phyloP scores from a whole-genome alignment of 2,113 vertebrate species.

The Aphyosemion australe region DNA sequence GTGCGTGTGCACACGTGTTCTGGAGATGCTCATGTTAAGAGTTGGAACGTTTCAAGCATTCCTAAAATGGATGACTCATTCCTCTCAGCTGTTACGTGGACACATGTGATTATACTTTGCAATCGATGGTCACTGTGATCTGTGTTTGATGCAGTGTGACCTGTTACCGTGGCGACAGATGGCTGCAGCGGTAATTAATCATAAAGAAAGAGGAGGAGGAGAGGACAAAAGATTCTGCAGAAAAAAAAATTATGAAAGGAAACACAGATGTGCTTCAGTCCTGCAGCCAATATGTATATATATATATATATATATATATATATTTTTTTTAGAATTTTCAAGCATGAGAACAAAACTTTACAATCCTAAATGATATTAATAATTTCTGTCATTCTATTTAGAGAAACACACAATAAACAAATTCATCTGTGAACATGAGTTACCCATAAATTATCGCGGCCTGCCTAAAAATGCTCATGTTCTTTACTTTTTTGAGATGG shows the following conservation, averaged over 20 bases:
- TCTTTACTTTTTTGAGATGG: too few relatives aligned
- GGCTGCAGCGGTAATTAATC: constrained; percentile 25
- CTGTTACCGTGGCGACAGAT: constrained; percentile 37
- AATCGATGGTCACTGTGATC: too few relatives aligned
- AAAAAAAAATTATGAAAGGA: background rate
- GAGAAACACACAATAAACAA: too few relatives aligned
- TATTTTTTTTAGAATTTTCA: too few relatives aligned
- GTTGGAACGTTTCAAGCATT: too few relatives aligned
- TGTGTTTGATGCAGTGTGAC: constrained; percentile 5
- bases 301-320: too few relatives aligned
- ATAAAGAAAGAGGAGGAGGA: background rate
- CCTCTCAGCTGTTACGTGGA: background rate
- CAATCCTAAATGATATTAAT: too few relatives aligned
- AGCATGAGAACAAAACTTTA: too few relatives aligned
- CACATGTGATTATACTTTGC: constrained; percentile 5
- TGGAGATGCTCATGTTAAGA: background rate
- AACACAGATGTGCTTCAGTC: background rate
- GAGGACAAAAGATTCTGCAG: background rate
- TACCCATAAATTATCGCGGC: too few relatives aligned
- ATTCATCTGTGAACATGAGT: too few relatives aligned
- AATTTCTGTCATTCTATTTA: too few relatives aligned
- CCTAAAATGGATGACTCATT: constrained; percentile 13
- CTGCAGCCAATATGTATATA: background rate
- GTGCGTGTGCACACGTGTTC: background rate
- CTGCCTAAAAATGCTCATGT: too few relatives aligned